Conservation (phyloP, 1,140 invertebrate species). For the Aphidius gifuensis region DNA sequence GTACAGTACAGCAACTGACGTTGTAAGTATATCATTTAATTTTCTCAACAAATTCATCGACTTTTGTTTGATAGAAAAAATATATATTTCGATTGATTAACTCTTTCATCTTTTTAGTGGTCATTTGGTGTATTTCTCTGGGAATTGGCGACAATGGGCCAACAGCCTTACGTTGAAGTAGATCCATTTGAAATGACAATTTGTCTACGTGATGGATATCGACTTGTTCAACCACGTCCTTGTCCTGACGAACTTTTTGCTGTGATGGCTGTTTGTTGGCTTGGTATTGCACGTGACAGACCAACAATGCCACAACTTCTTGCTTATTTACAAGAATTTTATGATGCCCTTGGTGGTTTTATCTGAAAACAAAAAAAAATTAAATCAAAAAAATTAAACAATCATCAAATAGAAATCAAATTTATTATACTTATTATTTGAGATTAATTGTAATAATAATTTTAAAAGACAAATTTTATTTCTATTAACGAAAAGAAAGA, state of each 20-base stretch:
- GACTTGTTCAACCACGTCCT: conserved; percentile 85
- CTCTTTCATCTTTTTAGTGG: conserved; percentile 66
- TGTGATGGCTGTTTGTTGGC: conserved; percentile 91
- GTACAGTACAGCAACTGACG: conserved; percentile 78
- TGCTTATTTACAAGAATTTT: conserved; percentile 84
- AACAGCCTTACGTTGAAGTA: conserved; percentile 84
- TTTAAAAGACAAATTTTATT: too few relatives aligned
- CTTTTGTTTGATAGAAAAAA: too few relatives aligned
- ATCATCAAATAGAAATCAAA: too few relatives aligned
- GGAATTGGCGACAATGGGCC: conserved; percentile 88
- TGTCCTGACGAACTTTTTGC: conserved; percentile 94
- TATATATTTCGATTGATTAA: too few relatives aligned
- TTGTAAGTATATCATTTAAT: conserved; percentile 60
- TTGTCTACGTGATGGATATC: conserved; percentile 83
- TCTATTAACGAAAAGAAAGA: too few relatives aligned
- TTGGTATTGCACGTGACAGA: conserved; percentile 70
- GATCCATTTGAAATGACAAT: conserved; percentile 88
- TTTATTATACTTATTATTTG: too few relatives aligned
- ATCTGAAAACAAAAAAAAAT: conserved; percentile 56
- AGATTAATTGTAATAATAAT: too few relatives aligned
- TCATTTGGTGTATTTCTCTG: conserved; percentile 90
- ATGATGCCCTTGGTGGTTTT: conserved; percentile 76
- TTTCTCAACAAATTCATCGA: neutral
- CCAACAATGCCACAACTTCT: conserved; percentile 82
- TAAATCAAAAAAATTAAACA: conserved; percentile 1